Evolutionary conservation across 2,797 vertebrate genomes (phyloP), one percentile per base, ranked within the genome.

Genomic region (Paguma larvata): DNA sequence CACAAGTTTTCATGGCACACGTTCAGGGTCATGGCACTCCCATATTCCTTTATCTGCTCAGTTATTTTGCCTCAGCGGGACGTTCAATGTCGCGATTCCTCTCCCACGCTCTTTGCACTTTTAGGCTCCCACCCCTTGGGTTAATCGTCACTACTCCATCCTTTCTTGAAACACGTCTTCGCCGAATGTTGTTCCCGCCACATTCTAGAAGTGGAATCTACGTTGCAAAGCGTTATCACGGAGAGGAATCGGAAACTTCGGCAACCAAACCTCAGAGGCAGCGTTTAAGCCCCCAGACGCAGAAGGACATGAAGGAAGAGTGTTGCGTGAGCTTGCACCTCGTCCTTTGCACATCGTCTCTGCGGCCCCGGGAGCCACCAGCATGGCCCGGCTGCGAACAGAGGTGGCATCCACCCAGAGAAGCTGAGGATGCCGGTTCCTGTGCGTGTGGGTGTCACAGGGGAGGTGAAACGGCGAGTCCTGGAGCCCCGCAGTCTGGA

Each of bases 121-220:
- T 2, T 4, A 19, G 6, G 10, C 23, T 30, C 10, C 65, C 18
- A 14, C 14, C 3, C 18, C 53, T 15, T 11, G 3, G 0, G 13
- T 23, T n/a, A 13, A 2, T 59, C 68, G 27, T 25, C 30, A 51
- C 30, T 11, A 13, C 19, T 11, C 46, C 13, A 4, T 44, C 32
- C n/a, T 2, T 2, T 14, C 56, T 27, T n/a, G 7, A 59, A 23
- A 1, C 9, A 2, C 6, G 10, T 27, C 62, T 70, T 25, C 0
- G 14, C 13, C 11, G 11, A 34, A 5, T 3, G 18, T 18, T 1
- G 6, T 70, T 65, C 11, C 34, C 13, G 0, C 3, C 27, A 0
- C 1, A n/a, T 18, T 80, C 41, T n/a, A 19, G 51, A 63, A 51
- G 18, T 7, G 16, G 16, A 6, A 2, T 38, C 19, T 4, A 0